Conservation (phyloP, 2,113 vertebrate species). For the Odobenus rosmarus region DNA sequence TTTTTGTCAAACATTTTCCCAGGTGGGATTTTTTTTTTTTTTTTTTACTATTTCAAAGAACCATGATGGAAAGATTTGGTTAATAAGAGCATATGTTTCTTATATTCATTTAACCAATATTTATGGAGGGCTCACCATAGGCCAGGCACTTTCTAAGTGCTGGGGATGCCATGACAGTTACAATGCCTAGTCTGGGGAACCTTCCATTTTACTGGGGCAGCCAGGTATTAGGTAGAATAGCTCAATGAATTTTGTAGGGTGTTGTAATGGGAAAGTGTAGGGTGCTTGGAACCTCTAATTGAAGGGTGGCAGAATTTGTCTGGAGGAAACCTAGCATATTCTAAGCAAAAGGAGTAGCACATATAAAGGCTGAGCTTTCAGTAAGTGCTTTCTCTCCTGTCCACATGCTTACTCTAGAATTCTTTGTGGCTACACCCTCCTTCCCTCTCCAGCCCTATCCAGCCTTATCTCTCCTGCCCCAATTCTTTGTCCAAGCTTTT, state of each 20-base stretch:
- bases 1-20: background rate
- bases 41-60: background rate
- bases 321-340: background rate
- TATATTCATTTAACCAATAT: background rate
- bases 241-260: background rate
- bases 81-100: too few relatives aligned
- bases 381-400: rapidly evolving
- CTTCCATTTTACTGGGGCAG: background rate
- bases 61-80: background rate
- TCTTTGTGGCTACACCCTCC: background rate
- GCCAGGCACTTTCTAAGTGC: background rate
- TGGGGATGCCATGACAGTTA: background rate
- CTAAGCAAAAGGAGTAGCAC: background rate
- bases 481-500: background rate
- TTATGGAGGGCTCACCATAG: background rate
- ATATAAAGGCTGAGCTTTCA: rapidly evolving
- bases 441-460: background rate
- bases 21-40: background rate
- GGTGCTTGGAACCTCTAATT: background rate
- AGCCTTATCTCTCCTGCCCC: background rate
- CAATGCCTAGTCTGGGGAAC: background rate
- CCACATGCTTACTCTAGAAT: rapidly evolving
- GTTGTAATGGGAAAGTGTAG: background rate
- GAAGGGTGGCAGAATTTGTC: background rate
- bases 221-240: background rate